Evolutionary conservation across 2,888 invertebrate genomes (phyloP).

Genomic region (Dynastes tityus): DNA sequence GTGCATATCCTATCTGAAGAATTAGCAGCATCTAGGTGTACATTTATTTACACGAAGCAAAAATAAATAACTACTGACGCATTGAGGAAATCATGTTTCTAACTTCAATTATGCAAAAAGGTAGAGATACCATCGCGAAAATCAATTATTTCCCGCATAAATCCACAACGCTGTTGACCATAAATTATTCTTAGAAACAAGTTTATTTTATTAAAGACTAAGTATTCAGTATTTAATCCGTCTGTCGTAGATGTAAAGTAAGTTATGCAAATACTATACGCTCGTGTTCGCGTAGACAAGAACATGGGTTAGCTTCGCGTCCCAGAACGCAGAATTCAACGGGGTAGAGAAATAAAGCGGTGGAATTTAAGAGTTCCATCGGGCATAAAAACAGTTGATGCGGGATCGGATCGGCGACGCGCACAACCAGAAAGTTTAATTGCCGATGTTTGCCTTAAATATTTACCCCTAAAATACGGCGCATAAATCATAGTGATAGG

Average conservation of each 20-base stretch:
- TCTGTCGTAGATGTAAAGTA: slow-evolving; percentile 25
- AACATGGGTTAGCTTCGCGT: slow-evolving; percentile 10
- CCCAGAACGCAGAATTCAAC: slow-evolving; percentile 11
- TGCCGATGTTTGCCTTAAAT: slow-evolving; percentile 50
- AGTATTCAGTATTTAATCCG: slow-evolving; percentile 36
- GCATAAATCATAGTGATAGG: slow-evolving; percentile 57
- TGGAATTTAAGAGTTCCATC: slow-evolving; percentile 21
- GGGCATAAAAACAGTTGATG: slow-evolving; percentile 4
- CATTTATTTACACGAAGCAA: neutral
- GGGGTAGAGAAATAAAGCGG: slow-evolving; percentile 18
- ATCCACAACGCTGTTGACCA: neutral
- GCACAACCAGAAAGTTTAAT: slow-evolving; percentile 51
- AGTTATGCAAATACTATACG: slow-evolving; percentile 35
- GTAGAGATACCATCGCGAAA: slow-evolving; percentile 9
- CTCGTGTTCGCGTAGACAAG: neutral
- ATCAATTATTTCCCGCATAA: slow-evolving; percentile 31
- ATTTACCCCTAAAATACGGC: slow-evolving; percentile 54
- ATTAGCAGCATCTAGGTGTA: neutral
- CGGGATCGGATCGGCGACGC: slow-evolving; percentile 6
- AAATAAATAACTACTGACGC: slow-evolving; percentile 1
- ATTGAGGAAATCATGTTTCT: slow-evolving; percentile 16
- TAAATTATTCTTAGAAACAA: slow-evolving; percentile 41
- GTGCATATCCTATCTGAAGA: slow-evolving; percentile 1
- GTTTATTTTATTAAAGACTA: slow-evolving; percentile 40
- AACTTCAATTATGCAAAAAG: slow-evolving; percentile 12